These are phyloP conservation scores for Lochmaea crataegi DNA, from an alignment of 2,888 invertebrate species.

Conservation along the genomic window DNA sequence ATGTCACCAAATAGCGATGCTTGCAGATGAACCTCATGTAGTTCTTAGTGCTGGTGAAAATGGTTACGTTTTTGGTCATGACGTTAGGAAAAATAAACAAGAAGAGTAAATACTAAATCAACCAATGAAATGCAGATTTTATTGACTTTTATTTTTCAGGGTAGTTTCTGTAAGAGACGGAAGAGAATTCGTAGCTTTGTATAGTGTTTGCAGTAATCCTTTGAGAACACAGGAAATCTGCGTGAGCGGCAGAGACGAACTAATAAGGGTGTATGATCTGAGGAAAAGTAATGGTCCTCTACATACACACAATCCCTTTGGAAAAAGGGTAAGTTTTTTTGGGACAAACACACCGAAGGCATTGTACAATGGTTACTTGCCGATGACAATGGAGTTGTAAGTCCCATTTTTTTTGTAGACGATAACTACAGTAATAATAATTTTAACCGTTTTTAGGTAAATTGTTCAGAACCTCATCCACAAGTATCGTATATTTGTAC, in stretches of 20 bases:
- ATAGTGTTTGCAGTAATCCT: slow-evolving; percentile 90
- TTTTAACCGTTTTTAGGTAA: too few species aligned
- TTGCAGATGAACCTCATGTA: slow-evolving; percentile 79
- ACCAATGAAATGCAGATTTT: too few species aligned
- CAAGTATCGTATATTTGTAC: slow-evolving; percentile 88
- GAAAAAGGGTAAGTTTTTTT: slow-evolving; percentile 78
- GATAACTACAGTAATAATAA: too few species aligned
- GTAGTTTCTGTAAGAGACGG: slow-evolving; percentile 70
- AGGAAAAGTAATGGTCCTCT: slow-evolving; percentile 60
- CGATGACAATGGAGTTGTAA: slow-evolving; percentile 85
- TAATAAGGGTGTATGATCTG: slow-evolving; percentile 79
- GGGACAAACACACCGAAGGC: slow-evolving; percentile 89
- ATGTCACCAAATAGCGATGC: slow-evolving; percentile 87
- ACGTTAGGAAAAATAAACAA: slow-evolving; percentile 79
- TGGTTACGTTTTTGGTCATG: slow-evolving; percentile 82
- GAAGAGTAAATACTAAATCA: too few species aligned
- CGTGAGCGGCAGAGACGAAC: slow-evolving; percentile 85
- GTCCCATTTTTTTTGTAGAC: too few species aligned
- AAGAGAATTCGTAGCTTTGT: slow-evolving; percentile 78
- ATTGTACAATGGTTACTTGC: slow-evolving; percentile 91
- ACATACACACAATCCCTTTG: slow-evolving; percentile 56
- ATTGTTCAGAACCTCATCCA: slow-evolving; percentile 93
- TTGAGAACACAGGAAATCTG: slow-evolving; percentile 80
- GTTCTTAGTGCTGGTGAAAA: slow-evolving; percentile 92
- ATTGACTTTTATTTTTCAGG: too few species aligned